Base-by-base conservation (phyloP, 1,140 invertebrate genomes). In the Hesperophylax magnus region DNA sequence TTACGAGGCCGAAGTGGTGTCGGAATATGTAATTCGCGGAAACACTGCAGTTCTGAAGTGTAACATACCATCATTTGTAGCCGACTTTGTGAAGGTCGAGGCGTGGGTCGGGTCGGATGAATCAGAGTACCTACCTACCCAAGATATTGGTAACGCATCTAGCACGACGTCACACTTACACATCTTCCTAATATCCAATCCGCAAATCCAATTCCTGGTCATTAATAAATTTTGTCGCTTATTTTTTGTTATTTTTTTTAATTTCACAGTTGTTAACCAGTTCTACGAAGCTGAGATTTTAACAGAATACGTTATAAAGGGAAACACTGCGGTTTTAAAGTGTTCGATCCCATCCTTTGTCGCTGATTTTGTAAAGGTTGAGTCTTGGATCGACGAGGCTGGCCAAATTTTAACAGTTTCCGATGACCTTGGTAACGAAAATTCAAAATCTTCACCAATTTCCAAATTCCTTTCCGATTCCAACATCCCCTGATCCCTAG, bases 11-110 rank as follows among this genome's bases (percentile, higher is more conserved):
- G 95, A 97, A 89, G 95, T 97, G 71, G 94, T 96, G n/a, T 96
- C 96, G 56, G 97, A 97, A 86, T 97, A 97, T 89, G 96, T 97
- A 31, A 98, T 98, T 85, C 92, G 95, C 77, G 97, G 97, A 71
- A 98, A 98, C 88, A 95, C 96, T 61, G 97, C 97, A 22, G 95
- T 98, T 67, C 88, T 98, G 56, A 97, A 97, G 89, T 98, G 97
- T 88, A 96, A 94, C 84, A 97, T 98, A 84, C 97, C 97, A 18
- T 95, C 94, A 77, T 98, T 97, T 89, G 96, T 98, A 56, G 94
- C 95, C 60, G 96, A 98, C 90, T 98, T 97, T 87, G 95, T 98
- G 39, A 93, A 93, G 85, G 96, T 98, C 8, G 95, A 96, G 85
- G 93, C 95, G 77, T 98, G 97, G 97, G 93, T 96, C 80, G 93